Evolutionary conservation across 2,113 vertebrate genomes (phyloP).

Genomic region (Elephas maximus): DNA sequence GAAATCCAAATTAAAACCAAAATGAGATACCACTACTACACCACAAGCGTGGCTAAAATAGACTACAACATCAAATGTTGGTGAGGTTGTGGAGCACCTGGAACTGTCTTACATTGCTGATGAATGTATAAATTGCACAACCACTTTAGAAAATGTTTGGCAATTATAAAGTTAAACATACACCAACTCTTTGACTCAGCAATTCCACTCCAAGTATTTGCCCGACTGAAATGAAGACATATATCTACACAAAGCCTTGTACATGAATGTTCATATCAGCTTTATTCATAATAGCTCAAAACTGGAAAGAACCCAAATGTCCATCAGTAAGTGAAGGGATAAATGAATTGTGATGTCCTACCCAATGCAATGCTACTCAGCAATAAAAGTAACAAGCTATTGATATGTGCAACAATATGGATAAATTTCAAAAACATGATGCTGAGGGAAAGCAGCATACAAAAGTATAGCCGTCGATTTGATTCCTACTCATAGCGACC

Average conservation of each 20-base stretch:
- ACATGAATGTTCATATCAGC: too few species aligned
- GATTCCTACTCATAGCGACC: too few species aligned
- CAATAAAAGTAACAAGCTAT: background rate
- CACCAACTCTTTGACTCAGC: background rate
- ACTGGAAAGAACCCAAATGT: background rate
- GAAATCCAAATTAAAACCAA: background rate
- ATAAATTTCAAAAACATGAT: background rate
- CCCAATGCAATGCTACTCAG: background rate
- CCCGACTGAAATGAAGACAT: background rate
- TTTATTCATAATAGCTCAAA: too few species aligned
- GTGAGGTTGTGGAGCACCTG: background rate
- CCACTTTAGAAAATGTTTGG: background rate
- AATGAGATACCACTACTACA: background rate
- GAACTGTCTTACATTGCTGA: fast-evolving
- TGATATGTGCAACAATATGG: fast-evolving
- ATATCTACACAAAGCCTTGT: too few species aligned
- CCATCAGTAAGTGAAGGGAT: background rate
- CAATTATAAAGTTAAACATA: background rate
- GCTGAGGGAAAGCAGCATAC: background rate
- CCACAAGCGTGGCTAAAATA: background rate
- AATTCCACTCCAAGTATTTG: background rate
- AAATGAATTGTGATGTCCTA: background rate
- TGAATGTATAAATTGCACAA: background rate
- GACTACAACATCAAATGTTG: background rate
- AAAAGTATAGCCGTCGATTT: too few species aligned